Percentiles rank a stretch among this genome's conserved stretches.
These are phyloP conservation scores for Delichon dasypus DNA, from an alignment of 2,797 vertebrate genomes.

Conservation along the genomic window DNA sequence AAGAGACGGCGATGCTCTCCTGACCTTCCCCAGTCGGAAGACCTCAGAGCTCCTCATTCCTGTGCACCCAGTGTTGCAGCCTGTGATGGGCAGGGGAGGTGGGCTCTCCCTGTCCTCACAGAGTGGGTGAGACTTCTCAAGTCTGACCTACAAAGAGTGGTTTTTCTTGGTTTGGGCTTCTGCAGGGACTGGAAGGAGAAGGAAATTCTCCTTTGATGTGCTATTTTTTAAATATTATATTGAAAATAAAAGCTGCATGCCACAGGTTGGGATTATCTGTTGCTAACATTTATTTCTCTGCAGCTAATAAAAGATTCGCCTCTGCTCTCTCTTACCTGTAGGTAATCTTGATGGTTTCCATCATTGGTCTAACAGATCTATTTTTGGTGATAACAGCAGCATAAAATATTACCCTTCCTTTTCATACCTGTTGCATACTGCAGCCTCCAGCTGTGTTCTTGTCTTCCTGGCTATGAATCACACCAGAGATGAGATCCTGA, in stretches of 20 bases:
- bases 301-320: background rate
- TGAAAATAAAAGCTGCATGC: background rate
- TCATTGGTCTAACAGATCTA: background rate
- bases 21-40: conserved; percentile 27
- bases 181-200: background rate
- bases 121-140: background rate
- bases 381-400: background rate
- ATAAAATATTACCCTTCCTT: background rate
- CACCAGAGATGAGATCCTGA: background rate
- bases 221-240: background rate
- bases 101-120: background rate
- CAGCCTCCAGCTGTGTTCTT: background rate
- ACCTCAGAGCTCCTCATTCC: conserved; percentile 1
- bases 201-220: background rate
- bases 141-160: background rate
- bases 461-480: conserved; percentile 5
- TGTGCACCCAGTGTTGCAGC: background rate
- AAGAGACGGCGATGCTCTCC: background rate
- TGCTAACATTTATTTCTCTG: background rate
- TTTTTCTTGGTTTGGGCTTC: background rate
- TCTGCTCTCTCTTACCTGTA: background rate
- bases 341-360: background rate
- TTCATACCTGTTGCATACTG: conserved; percentile 16
- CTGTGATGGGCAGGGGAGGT: background rate
- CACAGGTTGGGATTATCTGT: background rate